phyloP scores from a whole-genome alignment of 2,888 invertebrate species.

The Stenoptilia bipunctidactyla region DNA sequence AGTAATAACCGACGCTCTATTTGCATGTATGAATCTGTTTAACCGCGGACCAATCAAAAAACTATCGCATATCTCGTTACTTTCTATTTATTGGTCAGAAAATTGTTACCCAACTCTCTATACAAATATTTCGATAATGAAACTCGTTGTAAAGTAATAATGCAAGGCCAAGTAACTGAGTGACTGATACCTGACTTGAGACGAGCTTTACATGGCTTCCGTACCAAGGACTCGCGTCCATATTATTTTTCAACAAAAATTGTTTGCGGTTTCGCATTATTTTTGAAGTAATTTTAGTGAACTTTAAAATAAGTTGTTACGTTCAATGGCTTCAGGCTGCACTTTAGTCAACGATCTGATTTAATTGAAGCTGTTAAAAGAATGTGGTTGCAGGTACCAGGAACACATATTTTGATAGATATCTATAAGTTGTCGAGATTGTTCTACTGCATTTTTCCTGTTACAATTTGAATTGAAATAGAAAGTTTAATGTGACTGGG shows the following conservation, averaged over 20 bases:
- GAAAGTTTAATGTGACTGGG: slow-evolving; percentile 56
- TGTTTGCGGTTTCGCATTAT: neutral
- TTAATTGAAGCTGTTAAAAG: too few relatives aligned
- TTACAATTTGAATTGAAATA: slow-evolving; percentile 27
- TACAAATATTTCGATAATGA: neutral
- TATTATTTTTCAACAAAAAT: neutral
- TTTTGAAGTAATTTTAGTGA: too few relatives aligned
- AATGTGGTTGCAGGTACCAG: too few relatives aligned
- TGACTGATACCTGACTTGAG: too few relatives aligned
- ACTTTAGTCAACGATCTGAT: too few relatives aligned
- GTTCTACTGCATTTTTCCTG: too few relatives aligned
- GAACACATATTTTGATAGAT: too few relatives aligned
- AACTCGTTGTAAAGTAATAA: neutral
- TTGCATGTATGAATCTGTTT: slow-evolving; percentile 28
- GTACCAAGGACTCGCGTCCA: neutral
- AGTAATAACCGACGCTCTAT: slow-evolving; percentile 11
- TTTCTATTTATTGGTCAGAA: slow-evolving; percentile 33
- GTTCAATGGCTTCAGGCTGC: too few relatives aligned
- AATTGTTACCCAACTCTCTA: slow-evolving; percentile 23
- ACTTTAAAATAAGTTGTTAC: too few relatives aligned
- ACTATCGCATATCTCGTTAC: slow-evolving; percentile 25
- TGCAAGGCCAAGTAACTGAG: neutral
- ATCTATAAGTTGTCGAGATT: too few relatives aligned
- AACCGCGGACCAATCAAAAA: slow-evolving; percentile 31
- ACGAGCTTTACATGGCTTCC: too few relatives aligned